These are phyloP conservation scores for Rhagonycha lutea DNA, from an alignment of 2,888 invertebrate species.

Conservation along the genomic window DNA sequence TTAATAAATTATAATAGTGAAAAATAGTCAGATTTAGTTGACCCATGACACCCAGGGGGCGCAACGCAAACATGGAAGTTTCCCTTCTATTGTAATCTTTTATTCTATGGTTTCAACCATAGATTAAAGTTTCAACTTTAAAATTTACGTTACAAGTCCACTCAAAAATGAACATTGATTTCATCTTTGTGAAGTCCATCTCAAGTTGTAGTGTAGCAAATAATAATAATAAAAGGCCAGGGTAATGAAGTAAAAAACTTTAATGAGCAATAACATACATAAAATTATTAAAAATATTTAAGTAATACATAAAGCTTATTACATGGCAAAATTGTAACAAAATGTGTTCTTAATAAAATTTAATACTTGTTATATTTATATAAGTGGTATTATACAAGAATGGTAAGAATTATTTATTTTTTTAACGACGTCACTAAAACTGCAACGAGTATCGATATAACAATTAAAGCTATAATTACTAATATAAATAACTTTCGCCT, in stretches of 20 bases:
- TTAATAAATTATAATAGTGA: too few species aligned
- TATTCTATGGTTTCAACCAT: too few species aligned
- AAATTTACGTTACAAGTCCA: too few species aligned
- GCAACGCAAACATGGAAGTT: too few species aligned
- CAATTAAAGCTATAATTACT: conserved; percentile 66
- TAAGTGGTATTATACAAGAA: background rate
- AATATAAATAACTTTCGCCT: conserved; percentile 76
- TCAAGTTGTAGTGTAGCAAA: too few species aligned
- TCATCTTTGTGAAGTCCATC: too few species aligned
- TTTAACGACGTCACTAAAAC: conserved; percentile 56
- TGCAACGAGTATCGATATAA: conserved; percentile 70
- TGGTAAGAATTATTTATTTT: conserved; percentile 44
- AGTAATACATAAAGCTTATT: background rate
- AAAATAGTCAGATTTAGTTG: too few species aligned
- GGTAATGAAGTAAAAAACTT: background rate
- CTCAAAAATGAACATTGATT: too few species aligned
- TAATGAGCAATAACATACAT: background rate
- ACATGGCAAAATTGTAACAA: background rate
- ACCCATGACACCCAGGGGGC: too few species aligned
- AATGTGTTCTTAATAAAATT: background rate
- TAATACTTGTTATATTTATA: background rate
- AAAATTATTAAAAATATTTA: background rate
- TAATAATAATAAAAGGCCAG: background rate
- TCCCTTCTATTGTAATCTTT: too few species aligned
- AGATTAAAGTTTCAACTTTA: too few species aligned